These are phyloP conservation scores for Chrysolina americana DNA, from an alignment of 2,888 invertebrate genomes.

Conservation along the genomic window DNA sequence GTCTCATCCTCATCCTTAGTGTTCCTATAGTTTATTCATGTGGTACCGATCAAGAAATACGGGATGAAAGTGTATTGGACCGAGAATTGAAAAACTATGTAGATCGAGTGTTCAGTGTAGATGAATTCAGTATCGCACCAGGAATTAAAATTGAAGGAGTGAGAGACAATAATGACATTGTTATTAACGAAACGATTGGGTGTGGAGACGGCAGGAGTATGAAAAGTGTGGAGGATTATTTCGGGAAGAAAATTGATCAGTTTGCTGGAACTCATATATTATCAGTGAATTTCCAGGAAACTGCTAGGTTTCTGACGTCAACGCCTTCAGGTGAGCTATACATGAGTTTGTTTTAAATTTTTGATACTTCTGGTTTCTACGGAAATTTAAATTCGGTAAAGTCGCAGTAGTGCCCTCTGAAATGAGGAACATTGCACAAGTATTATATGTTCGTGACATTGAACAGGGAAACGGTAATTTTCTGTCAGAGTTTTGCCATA, in stretches of 20 bases:
- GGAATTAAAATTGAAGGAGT: conserved; percentile 72
- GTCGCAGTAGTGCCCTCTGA: too few relatives aligned
- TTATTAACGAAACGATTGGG: conserved; percentile 56
- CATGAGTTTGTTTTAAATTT: too few relatives aligned
- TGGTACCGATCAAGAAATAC: conserved; percentile 44
- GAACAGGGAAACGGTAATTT: too few relatives aligned
- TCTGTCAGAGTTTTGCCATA: too few relatives aligned
- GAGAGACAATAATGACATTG: conserved; percentile 41
- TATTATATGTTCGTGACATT: too few relatives aligned
- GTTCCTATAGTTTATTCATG: conserved; percentile 49
- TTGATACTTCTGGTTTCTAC: too few relatives aligned
- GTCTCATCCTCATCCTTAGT: conserved; percentile 27
- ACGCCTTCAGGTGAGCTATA: conserved; percentile 17
- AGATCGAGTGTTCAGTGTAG: conserved; percentile 73
- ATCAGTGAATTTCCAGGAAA: conserved; percentile 78
- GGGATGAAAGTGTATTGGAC: conserved; percentile 67
- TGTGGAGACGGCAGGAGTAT: conserved; percentile 67
- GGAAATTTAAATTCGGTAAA: too few relatives aligned
- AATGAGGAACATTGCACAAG: too few relatives aligned
- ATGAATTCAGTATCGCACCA: conserved; percentile 74
- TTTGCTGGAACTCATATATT: conserved; percentile 76
- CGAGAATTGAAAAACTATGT: conserved; percentile 73
- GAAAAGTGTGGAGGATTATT: conserved; percentile 71
- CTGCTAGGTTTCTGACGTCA: conserved; percentile 73
- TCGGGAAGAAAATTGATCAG: conserved; percentile 74